Evolutionary conservation across 2,113 vertebrate genomes (phyloP).

Genomic region (Dasypus novemcinctus): DNA sequence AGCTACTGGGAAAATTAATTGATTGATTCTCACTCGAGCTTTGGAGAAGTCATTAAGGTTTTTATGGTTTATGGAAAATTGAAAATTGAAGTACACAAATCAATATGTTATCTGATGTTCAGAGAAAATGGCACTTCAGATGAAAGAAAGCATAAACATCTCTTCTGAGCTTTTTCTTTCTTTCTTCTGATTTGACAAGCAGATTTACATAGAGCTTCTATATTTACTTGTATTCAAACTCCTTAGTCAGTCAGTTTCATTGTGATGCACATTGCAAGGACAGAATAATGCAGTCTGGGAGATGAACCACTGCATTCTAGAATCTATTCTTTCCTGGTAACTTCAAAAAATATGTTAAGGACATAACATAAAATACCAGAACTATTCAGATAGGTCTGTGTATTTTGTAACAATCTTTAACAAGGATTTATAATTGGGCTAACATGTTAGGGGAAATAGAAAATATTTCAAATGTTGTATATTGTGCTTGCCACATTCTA

Average conservation of each 20-base stretch:
- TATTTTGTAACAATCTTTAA: neutral
- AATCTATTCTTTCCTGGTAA: conserved; percentile 61
- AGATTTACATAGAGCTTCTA: conserved; percentile 66
- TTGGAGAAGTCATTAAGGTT: conserved; percentile 68
- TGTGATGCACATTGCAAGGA: conserved; percentile 58
- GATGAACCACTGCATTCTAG: conserved; percentile 69
- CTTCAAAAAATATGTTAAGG: conserved; percentile 46
- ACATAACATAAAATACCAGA: conserved; percentile 59
- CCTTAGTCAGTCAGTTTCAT: conserved; percentile 75
- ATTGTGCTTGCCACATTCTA: neutral
- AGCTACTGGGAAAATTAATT: conserved; percentile 69
- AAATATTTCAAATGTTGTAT: neutral
- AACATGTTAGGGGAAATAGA: neutral
- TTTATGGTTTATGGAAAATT: conserved; percentile 73
- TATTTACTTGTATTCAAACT: conserved; percentile 77
- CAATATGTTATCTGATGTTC: conserved; percentile 59
- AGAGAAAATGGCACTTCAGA: conserved; percentile 71
- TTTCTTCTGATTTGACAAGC: conserved; percentile 21
- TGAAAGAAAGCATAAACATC: conserved; percentile 54
- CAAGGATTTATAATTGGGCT: neutral
- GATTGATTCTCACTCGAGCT: conserved; percentile 55
- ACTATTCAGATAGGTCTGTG: conserved; percentile 7
- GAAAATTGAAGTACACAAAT: conserved; percentile 74
- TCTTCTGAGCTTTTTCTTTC: conserved; percentile 55
- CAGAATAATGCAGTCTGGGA: conserved; percentile 62